Conservation (phyloP, 2,113 vertebrate genomes). For the Petrocephalus zakoni region DNA sequence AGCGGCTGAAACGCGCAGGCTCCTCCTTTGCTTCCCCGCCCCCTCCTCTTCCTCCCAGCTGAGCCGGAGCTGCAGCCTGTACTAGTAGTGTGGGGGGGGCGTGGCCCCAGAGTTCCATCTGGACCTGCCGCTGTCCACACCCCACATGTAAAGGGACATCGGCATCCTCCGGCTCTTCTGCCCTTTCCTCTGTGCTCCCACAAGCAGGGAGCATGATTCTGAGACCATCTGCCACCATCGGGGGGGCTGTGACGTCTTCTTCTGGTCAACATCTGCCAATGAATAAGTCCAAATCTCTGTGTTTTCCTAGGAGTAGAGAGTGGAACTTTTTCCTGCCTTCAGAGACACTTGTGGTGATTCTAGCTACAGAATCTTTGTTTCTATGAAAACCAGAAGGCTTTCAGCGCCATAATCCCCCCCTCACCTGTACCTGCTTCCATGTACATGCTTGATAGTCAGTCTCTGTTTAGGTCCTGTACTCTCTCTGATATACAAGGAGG, state of each 20-base stretch:
- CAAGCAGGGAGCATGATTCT: neutral
- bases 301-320: neutral
- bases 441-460: neutral
- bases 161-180: neutral
- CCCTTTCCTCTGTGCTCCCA: neutral
- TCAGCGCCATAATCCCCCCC: neutral
- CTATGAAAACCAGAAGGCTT: neutral
- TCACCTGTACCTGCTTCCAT: neutral
- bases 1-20: constrained; percentile 78
- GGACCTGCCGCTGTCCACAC: neutral
- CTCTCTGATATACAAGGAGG: neutral
- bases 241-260: neutral
- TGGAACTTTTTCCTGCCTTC: neutral
- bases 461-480: neutral
- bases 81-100: constrained; percentile 61
- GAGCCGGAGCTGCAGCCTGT: constrained; percentile 78
- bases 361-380: neutral
- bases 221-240: neutral
- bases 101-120: neutral
- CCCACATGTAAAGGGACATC: neutral
- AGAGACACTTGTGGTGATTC: neutral
- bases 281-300: neutral
- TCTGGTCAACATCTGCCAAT: neutral
- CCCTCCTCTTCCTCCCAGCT: constrained; percentile 41
- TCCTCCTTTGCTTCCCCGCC: constrained; percentile 47